These are phyloP conservation scores for Antheraea mylitta DNA, from an alignment of 1,140 invertebrate genomes.

Conservation along the genomic window DNA sequence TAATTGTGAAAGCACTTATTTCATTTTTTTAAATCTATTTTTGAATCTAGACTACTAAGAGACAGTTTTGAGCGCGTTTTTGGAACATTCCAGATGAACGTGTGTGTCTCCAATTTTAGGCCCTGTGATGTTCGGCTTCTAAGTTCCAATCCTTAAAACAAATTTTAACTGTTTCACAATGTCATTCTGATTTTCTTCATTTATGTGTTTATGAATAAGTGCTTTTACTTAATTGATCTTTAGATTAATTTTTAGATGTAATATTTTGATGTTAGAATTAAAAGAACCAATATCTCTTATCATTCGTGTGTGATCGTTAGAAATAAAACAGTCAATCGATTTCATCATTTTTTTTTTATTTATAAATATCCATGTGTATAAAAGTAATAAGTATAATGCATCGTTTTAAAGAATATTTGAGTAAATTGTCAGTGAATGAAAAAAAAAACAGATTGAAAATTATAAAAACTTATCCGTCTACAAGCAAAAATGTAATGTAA, in stretches of 20 bases:
- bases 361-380: neutral
- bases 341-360: neutral
- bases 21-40: too few relatives aligned
- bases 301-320: constrained; percentile 46
- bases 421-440: neutral
- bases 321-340: constrained; percentile 29
- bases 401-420: neutral
- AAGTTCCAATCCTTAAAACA: too few relatives aligned
- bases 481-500: neutral
- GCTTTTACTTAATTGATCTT: neutral
- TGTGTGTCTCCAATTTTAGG: too few relatives aligned
- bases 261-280: constrained; percentile 40
- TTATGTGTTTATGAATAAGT: neutral
- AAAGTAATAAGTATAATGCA: neutral
- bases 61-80: too few relatives aligned
- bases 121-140: too few relatives aligned
- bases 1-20: neutral
- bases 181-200: neutral
- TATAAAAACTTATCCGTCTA: too few relatives aligned
- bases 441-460: neutral
- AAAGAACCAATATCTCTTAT: constrained; percentile 39
- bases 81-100: too few relatives aligned
- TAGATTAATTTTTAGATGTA: constrained; percentile 21
- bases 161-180: too few relatives aligned
- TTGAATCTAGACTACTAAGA: too few relatives aligned